Evolutionary conservation across 64 coral and sea anemone species (phyloP).

Genomic region (Dendronephthya gigantea): DNA sequence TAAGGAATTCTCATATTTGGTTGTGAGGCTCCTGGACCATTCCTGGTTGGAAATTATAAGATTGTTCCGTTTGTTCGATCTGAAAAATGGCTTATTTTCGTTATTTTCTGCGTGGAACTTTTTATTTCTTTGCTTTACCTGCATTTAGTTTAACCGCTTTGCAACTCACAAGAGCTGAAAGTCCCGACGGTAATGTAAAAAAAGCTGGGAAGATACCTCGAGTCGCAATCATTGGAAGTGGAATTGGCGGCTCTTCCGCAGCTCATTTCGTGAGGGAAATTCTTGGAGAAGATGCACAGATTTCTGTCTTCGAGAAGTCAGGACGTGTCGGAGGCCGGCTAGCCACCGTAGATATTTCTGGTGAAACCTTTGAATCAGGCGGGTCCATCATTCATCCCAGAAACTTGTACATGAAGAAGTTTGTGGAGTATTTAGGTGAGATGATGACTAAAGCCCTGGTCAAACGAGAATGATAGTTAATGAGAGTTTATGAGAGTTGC

Average conservation of each 20-base stretch:
- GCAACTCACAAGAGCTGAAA: neutral
- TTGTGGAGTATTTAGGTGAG: constrained; percentile 70
- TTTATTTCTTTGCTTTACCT: neutral
- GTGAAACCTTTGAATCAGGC: constrained; percentile 62
- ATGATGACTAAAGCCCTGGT: no score
- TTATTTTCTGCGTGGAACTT: neutral
- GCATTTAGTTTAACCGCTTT: neutral
- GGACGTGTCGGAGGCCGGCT: constrained; percentile 70
- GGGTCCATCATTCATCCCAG: constrained; percentile 69
- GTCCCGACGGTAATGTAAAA: neutral
- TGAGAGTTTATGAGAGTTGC: no score
- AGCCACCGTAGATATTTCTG: constrained; percentile 53
- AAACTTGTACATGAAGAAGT: constrained; percentile 73
- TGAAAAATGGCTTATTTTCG: neutral
- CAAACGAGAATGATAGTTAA: no score
- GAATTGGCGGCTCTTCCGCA: constrained; percentile 53
- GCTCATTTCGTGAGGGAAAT: constrained; percentile 59
- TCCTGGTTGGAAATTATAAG: no score
- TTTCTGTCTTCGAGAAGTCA: constrained; percentile 73
- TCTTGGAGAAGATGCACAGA: constrained; percentile 55
- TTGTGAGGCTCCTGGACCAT: no score
- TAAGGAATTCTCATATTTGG: no score
- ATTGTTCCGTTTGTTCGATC: no score
- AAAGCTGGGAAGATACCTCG: neutral
- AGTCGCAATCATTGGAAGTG: constrained; percentile 70